Evolutionary conservation across 2,113 vertebrate genomes (phyloP).

Genomic region (Thomomys bottae): DNA sequence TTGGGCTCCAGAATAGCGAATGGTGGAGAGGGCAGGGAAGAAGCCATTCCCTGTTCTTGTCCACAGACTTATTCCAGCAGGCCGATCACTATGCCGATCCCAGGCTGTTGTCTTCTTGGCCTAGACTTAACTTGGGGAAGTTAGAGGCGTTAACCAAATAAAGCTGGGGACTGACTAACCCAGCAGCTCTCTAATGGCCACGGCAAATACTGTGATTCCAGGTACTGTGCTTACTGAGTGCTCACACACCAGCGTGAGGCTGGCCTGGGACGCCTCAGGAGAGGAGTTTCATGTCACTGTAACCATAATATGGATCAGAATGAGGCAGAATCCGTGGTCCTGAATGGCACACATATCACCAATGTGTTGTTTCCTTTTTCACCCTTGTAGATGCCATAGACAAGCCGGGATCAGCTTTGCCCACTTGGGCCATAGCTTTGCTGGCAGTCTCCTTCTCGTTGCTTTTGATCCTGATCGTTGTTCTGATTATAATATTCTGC

Average conservation of each 20-base stretch:
- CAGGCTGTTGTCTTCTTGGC: too few relatives aligned
- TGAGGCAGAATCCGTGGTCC: not conserved
- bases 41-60: not conserved
- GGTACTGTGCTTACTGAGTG: too few relatives aligned
- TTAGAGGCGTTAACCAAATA: rapidly evolving
- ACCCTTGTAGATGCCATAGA: not conserved
- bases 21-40: not conserved
- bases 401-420: not conserved
- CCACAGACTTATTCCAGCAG: rapidly evolving
- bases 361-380: not conserved
- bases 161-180: too few relatives aligned
- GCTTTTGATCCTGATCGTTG: constrained; percentile 79
- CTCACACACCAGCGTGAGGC: too few relatives aligned
- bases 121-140: not conserved
- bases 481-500: constrained; percentile 80
- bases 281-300: too few relatives aligned
- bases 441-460: constrained; percentile 52
- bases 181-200: too few relatives aligned
- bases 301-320: too few relatives aligned
- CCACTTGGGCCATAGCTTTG: constrained; percentile 65
- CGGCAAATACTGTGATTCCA: too few relatives aligned
- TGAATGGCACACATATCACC: not conserved
- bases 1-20: not conserved
- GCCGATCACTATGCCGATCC: too few relatives aligned
- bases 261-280: too few relatives aligned